Conservation (phyloP, 2,113 vertebrate species). For the Platysteira castanea region DNA sequence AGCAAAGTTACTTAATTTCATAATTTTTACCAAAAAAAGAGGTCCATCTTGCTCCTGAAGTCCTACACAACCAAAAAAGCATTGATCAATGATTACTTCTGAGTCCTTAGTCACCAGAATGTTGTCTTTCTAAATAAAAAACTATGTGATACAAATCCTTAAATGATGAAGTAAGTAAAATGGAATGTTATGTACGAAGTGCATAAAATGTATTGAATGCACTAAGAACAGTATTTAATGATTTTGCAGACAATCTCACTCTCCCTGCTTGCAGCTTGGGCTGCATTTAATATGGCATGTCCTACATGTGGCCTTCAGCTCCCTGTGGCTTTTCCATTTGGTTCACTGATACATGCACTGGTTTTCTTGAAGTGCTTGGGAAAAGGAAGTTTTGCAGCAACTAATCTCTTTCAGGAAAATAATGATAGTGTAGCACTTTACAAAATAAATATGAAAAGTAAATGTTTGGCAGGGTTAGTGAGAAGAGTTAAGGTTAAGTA, state of each 20-base stretch:
- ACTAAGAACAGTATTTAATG: background rate
- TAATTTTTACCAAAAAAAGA: background rate
- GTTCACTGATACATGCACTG: background rate
- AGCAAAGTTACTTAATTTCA: background rate
- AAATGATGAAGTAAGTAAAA: background rate
- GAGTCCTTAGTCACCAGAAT: background rate
- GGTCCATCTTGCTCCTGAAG: background rate
- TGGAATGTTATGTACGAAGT: background rate
- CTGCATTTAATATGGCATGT: background rate
- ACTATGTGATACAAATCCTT: background rate
- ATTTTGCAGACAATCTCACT: background rate
- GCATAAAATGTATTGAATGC: background rate
- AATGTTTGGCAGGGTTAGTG: background rate
- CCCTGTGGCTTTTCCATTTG: conserved; percentile 17
- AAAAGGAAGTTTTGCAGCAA: background rate
- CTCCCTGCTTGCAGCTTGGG: background rate
- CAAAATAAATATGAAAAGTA: conserved; percentile 21
- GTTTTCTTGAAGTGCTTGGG: conserved; percentile 9
- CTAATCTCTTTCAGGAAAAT: conserved; percentile 18
- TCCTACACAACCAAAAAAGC: background rate
- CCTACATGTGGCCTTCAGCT: background rate
- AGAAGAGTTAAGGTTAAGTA: background rate
- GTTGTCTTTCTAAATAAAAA: background rate
- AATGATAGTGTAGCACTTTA: conserved; percentile 22
- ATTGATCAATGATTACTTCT: background rate